Conservation (phyloP, 2,888 invertebrate species). For the Chalcis sispes region DNA sequence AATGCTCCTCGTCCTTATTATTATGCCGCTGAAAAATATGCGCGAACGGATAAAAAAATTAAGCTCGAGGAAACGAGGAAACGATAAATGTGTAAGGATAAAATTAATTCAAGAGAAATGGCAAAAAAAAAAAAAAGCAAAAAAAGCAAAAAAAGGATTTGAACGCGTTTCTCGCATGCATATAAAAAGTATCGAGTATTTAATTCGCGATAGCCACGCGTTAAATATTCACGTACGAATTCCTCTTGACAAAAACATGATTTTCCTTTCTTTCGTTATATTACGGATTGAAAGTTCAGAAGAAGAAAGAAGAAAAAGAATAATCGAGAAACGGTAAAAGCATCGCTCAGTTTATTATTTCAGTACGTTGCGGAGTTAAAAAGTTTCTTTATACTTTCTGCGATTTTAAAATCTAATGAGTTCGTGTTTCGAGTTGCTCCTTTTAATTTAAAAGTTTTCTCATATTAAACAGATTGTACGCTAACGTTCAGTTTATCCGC, state of each 20-base stretch:
- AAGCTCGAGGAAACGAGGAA: neutral
- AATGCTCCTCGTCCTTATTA: too few species aligned
- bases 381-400: neutral
- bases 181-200: conserved; percentile 14
- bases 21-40: too few species aligned
- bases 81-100: neutral
- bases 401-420: conserved; percentile 9
- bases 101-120: neutral
- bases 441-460: conserved; percentile 5
- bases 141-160: neutral
- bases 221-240: conserved; percentile 1
- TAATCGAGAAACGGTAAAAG: too few species aligned
- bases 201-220: neutral
- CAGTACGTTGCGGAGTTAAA: neutral
- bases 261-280: conserved; percentile 28
- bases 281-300: neutral
- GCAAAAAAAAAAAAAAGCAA: neutral
- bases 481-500: too few species aligned
- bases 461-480: neutral
- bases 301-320: neutral
- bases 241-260: conserved; percentile 10
- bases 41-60: neutral
- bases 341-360: conserved; percentile 14
- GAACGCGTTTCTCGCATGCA: neutral
- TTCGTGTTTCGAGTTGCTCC: neutral